Evolutionary conservation across 2,797 vertebrate species (phyloP).

Genomic region (Oreonectes daqikongensis): DNA sequence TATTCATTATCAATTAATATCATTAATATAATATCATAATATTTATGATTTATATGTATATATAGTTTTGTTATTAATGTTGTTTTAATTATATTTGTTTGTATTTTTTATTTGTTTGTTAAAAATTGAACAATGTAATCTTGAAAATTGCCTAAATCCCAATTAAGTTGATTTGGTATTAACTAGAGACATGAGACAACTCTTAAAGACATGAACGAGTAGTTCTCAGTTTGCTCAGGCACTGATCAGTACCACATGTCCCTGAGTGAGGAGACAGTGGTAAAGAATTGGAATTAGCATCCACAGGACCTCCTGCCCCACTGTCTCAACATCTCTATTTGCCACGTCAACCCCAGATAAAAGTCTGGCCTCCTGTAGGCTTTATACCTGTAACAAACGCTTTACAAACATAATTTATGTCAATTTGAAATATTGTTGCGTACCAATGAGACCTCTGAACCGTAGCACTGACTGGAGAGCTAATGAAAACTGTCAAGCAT

Average conservation of each 20-base stretch:
- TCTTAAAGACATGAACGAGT: conserved; percentile 47
- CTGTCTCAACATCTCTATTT: conserved; percentile 36
- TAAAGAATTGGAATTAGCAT: conserved; percentile 27
- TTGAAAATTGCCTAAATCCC: not conserved
- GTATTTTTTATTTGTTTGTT: too few relatives aligned
- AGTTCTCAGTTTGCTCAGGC: conserved; percentile 26
- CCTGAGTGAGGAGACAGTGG: conserved; percentile 2
- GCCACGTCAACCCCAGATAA: conserved; percentile 48
- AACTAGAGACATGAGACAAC: conserved; percentile 15
- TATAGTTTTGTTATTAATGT: too few relatives aligned
- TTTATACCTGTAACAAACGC: conserved; percentile 17
- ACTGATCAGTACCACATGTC: conserved; percentile 53
- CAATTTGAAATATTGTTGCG: not conserved
- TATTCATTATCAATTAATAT: too few relatives aligned
- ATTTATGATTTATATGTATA: too few relatives aligned
- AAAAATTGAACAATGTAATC: too few relatives aligned
- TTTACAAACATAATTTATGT: conserved; percentile 37
- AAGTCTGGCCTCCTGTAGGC: conserved; percentile 39
- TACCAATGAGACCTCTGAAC: not conserved
- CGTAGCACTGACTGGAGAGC: not conserved
- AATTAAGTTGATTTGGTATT: conserved; percentile 3
- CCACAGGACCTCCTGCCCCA: conserved; percentile 26
- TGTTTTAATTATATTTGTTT: too few relatives aligned
- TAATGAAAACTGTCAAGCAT: not conserved
- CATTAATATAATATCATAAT: too few relatives aligned